These are phyloP conservation scores for Zonotrichia albicollis DNA, from an alignment of 2,797 vertebrate genomes.

Conservation along the genomic window DNA sequence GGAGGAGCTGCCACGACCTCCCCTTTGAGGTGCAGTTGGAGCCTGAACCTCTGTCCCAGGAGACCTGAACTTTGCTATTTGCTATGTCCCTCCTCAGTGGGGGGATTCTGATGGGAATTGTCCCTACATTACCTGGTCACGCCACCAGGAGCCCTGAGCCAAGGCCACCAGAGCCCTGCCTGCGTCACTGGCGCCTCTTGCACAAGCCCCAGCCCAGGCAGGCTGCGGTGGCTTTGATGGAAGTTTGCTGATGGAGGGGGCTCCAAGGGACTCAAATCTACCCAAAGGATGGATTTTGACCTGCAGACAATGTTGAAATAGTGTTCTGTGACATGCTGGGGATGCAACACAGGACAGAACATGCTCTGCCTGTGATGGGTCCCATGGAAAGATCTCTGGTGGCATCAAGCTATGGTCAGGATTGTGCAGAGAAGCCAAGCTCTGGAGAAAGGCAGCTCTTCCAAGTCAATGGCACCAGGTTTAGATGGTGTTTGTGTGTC, in stretches of 20 bases:
- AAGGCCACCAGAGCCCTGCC: conserved; percentile 6
- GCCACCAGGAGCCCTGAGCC: conserved; percentile 8
- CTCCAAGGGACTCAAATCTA: not conserved
- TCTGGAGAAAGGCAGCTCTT: not conserved
- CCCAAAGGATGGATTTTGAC: not conserved
- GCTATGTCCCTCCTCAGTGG: accelerated
- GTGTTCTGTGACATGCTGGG: not conserved
- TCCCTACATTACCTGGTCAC: not conserved
- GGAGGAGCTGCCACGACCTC: not conserved
- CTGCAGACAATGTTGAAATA: not conserved
- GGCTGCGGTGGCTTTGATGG: not conserved
- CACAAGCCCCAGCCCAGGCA: not conserved
- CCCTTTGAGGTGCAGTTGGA: not conserved
- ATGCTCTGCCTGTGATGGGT: not conserved
- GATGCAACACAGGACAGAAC: not conserved
- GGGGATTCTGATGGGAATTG: not conserved
- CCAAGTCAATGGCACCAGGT: not conserved
- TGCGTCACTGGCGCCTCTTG: not conserved
- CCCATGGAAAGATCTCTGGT: not conserved
- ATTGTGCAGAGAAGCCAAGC: not conserved
- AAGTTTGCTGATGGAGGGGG: not conserved
- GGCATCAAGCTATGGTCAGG: not conserved
- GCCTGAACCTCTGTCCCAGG: not conserved
- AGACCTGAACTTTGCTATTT: not conserved
- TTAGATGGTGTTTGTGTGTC: not conserved